A percentile compares a stretch with the other conserved stretches of the same genome.
Conservation (phyloP, 2,113 vertebrate species). For the Thermophis baileyi region DNA sequence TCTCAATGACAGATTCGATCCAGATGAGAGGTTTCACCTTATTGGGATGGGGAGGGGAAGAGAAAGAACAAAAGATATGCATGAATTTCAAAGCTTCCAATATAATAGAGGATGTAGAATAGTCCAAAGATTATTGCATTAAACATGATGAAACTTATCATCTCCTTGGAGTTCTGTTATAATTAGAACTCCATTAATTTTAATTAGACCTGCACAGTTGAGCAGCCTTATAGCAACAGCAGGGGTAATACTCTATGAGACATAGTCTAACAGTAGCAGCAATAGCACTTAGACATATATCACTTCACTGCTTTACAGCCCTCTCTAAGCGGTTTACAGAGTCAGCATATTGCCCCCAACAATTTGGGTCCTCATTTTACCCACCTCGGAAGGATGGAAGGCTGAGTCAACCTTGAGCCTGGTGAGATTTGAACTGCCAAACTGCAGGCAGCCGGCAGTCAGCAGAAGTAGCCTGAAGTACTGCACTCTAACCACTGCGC, state of each 20-base stretch:
- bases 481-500: too few species aligned
- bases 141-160: not conserved
- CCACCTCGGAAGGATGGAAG: too few species aligned
- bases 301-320: too few species aligned
- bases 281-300: too few species aligned
- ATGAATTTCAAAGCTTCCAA: not conserved
- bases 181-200: not conserved
- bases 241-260: too few species aligned
- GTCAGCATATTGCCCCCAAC: too few species aligned
- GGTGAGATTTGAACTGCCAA: too few species aligned
- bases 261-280: not conserved
- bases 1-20: slow-evolving; percentile 98
- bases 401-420: too few species aligned
- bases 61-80: not conserved
- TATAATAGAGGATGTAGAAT: not conserved
- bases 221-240: not conserved
- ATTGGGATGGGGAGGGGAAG: not conserved
- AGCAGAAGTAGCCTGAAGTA: too few species aligned
- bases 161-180: not conserved
- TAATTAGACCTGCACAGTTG: not conserved
- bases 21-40: slow-evolving; percentile 97
- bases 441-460: too few species aligned
- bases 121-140: not conserved
- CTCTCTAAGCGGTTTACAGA: too few species aligned
- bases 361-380: too few species aligned